phyloP scores from a whole-genome alignment of 2,888 invertebrate species.

The Endomychus coccineus region DNA sequence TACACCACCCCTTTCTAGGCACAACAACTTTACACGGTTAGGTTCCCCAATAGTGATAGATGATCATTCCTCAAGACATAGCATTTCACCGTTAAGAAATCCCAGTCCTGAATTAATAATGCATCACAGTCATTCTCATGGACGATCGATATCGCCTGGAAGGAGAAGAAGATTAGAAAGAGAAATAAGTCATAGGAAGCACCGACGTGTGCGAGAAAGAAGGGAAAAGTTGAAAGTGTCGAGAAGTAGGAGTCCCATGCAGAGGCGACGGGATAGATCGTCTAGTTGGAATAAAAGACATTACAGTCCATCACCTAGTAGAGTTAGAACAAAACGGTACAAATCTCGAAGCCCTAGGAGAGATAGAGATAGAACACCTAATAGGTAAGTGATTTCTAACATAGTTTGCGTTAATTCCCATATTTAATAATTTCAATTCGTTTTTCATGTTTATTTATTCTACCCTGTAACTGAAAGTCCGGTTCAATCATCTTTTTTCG shows the following conservation, averaged over 20 bases:
- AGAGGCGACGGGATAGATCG: slow-evolving; percentile 51
- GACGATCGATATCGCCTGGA: slow-evolving; percentile 36
- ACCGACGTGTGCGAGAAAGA: slow-evolving; percentile 44
- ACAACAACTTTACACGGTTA: slow-evolving; percentile 9
- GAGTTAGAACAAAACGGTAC: slow-evolving; percentile 43
- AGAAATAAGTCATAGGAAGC: slow-evolving; percentile 43
- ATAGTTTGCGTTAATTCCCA: too few relatives aligned
- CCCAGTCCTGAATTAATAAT: slow-evolving; percentile 33
- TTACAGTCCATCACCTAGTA: slow-evolving; percentile 41
- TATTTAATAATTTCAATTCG: too few relatives aligned
- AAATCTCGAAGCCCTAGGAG: slow-evolving; percentile 46
- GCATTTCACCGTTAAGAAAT: slow-evolving; percentile 19
- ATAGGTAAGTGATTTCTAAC: slow-evolving; percentile 14
- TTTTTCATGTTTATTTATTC: too few relatives aligned
- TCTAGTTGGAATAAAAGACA: slow-evolving; percentile 42
- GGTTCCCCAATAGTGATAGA: slow-evolving; percentile 13
- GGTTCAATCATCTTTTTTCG: too few relatives aligned
- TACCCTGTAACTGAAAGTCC: too few relatives aligned
- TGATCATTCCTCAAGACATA: slow-evolving; percentile 30
- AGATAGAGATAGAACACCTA: slow-evolving; percentile 27
- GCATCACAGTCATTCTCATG: slow-evolving; percentile 26
- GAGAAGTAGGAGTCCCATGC: slow-evolving; percentile 52
- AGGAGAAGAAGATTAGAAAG: slow-evolving; percentile 42
- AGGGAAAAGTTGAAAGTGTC: slow-evolving; percentile 47
- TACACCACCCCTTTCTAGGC: slow-evolving; percentile 50